A percentile compares a stretch with the other conserved stretches of the same genome.
Evolutionary conservation across 2,797 vertebrate genomes (phyloP).

Genomic region (Holocentrus rufus): DNA sequence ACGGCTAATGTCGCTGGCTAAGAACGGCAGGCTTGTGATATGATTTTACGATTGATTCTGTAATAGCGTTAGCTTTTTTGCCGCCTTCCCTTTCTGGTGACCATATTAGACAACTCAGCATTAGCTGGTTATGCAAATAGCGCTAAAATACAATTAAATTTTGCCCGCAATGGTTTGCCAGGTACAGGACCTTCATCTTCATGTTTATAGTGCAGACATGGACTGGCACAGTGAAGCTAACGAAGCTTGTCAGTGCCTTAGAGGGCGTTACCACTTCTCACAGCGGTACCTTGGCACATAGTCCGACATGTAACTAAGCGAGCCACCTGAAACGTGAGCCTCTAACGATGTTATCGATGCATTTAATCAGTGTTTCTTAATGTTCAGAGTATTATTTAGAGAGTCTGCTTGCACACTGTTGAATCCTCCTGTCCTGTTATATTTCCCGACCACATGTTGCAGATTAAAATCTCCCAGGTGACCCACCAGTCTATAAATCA

Average conservation of each 20-base stretch:
- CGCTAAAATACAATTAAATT: rapidly evolving
- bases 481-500: too few relatives aligned
- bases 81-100: neutral
- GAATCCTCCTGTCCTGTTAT: too few relatives aligned
- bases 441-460: too few relatives aligned
- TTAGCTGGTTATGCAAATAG: too few relatives aligned
- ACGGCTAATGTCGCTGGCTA: slow-evolving; percentile 17
- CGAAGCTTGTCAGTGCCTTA: neutral
- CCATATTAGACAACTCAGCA: too few relatives aligned
- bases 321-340: neutral
- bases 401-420: too few relatives aligned
- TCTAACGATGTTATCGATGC: neutral
- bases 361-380: neutral
- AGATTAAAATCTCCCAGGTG: too few relatives aligned
- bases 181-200: slow-evolving; percentile 48
- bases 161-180: neutral
- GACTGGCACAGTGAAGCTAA: slow-evolving; percentile 47
- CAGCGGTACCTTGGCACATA: too few relatives aligned
- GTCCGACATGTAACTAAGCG: slow-evolving; percentile 41
- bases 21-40: neutral
- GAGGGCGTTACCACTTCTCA: slow-evolving; percentile 62
- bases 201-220: slow-evolving; percentile 59
- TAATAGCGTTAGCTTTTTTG: rapidly evolving
- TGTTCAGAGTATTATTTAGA: slow-evolving; percentile 23
- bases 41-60: neutral